phyloP scores from a whole-genome alignment of 23 tunicate species.

The Styela plicata region DNA sequence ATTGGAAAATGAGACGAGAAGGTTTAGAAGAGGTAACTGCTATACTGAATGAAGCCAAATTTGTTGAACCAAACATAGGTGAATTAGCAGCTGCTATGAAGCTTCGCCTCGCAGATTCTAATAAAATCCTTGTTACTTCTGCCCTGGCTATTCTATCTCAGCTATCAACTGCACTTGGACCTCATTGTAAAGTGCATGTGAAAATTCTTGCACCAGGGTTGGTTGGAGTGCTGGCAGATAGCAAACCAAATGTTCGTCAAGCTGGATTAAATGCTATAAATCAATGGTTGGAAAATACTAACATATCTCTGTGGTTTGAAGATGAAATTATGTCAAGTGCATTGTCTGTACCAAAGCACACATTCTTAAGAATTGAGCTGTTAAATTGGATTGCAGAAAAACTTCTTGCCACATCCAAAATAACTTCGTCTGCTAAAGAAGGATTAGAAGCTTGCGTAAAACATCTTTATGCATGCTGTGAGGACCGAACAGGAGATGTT shows the following conservation, averaged over 20 bases:
- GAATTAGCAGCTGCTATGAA: conserved; percentile 73
- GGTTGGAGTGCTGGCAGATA: conserved; percentile 66
- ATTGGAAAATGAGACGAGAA: conserved; percentile 91
- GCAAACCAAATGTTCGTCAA: conserved; percentile 92
- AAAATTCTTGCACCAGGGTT: conserved; percentile 31
- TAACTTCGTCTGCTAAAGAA: conserved; percentile 38
- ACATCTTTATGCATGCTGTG: conserved; percentile 76
- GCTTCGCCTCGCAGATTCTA: conserved; percentile 76
- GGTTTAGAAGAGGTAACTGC: conserved; percentile 59
- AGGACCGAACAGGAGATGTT: conserved; percentile 88
- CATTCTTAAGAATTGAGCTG: conserved; percentile 71
- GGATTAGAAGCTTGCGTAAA: conserved; percentile 71
- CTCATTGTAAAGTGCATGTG: conserved; percentile 63
- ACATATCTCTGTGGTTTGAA: conserved; percentile 78
- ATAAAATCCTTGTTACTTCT: conserved; percentile 77
- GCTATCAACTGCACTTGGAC: conserved; percentile 73
- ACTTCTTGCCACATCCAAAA: conserved; percentile 40
- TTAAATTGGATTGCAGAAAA: conserved; percentile 78
- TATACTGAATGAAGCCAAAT: conserved; percentile 81
- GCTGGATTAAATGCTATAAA: conserved; percentile 78
- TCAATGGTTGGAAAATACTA: conserved; percentile 81
- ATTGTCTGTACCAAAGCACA: conserved; percentile 57
- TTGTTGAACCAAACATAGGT: conserved; percentile 61
- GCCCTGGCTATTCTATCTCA: conserved; percentile 60
- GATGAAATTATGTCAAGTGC: conserved; percentile 66